A percentile compares a stretch with the other conserved stretches of the same genome.
These are phyloP conservation scores for Myrmecophaga tridactyla DNA, from an alignment of 2,113 vertebrate genomes.

Conservation along the genomic window DNA sequence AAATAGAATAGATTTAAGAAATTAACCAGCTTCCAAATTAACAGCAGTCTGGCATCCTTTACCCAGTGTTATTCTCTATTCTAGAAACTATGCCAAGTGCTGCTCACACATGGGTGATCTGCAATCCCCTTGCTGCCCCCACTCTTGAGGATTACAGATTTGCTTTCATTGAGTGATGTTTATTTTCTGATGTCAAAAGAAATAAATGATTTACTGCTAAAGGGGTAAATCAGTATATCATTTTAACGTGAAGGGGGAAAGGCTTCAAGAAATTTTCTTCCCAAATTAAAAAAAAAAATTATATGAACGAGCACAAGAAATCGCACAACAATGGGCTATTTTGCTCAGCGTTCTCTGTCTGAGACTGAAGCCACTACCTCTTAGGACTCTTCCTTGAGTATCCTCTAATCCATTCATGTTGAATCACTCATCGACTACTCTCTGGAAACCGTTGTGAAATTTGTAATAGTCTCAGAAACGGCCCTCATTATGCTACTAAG, in stretches of 20 bases:
- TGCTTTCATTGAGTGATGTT: not conserved
- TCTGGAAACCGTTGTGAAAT: conserved; percentile 21
- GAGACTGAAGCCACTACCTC: not conserved
- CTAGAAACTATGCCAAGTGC: not conserved
- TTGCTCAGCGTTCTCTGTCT: not conserved
- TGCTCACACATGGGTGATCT: not conserved
- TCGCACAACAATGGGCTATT: not conserved
- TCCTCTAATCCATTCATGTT: not conserved
- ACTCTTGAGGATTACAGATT: not conserved
- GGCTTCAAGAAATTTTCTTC: not conserved
- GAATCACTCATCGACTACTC: not conserved
- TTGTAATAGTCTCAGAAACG: not conserved
- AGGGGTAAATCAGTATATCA: not conserved
- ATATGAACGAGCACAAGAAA: conserved; percentile 5
- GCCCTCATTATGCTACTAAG: not conserved
- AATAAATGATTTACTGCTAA: not conserved
- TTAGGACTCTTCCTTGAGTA: not conserved
- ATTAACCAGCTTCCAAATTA: not conserved
- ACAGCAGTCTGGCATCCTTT: not conserved
- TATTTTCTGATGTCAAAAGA: conserved; percentile 42
- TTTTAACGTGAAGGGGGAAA: not conserved
- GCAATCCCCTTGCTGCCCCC: too few relatives aligned
- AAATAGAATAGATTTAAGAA: not conserved
- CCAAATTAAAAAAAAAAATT: not conserved
- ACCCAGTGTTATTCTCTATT: not conserved